Percentiles rank a stretch among this genome's conserved stretches.
Evolutionary conservation across 2,113 vertebrate species (phyloP).

Genomic region (Scytalopus superciliaris): DNA sequence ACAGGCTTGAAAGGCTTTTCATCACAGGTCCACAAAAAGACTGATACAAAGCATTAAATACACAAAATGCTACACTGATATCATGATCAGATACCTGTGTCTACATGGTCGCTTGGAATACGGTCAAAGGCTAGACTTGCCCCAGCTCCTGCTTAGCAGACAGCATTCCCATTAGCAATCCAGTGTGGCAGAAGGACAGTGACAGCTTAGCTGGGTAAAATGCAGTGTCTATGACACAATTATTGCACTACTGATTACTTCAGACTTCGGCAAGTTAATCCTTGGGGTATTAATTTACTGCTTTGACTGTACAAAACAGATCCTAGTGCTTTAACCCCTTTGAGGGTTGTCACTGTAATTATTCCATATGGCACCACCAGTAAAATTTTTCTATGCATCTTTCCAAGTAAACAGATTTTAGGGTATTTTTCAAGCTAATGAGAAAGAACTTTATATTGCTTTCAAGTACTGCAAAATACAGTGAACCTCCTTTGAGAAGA

Average conservation of each 20-base stretch:
- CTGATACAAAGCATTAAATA: background rate
- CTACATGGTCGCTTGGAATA: background rate
- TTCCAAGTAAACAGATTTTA: background rate
- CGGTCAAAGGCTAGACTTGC: background rate
- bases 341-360: conserved; percentile 29
- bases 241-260: conserved; percentile 48
- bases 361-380: background rate
- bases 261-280: conserved; percentile 1
- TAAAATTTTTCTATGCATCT: background rate
- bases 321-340: conserved; percentile 6
- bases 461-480: background rate
- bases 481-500: background rate
- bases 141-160: background rate
- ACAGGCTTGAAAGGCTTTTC: background rate
- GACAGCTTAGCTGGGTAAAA: background rate
- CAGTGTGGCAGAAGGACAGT: background rate
- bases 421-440: background rate
- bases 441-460: background rate
- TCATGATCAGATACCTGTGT: conserved; percentile 22
- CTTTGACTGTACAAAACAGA: conserved; percentile 12
- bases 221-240: conserved; percentile 48
- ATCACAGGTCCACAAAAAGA: background rate
- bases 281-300: conserved; percentile 66
- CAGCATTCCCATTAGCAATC: background rate
- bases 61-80: background rate